phyloP scores from a whole-genome alignment of 2,113 vertebrate species.

The Daboia siamensis region DNA sequence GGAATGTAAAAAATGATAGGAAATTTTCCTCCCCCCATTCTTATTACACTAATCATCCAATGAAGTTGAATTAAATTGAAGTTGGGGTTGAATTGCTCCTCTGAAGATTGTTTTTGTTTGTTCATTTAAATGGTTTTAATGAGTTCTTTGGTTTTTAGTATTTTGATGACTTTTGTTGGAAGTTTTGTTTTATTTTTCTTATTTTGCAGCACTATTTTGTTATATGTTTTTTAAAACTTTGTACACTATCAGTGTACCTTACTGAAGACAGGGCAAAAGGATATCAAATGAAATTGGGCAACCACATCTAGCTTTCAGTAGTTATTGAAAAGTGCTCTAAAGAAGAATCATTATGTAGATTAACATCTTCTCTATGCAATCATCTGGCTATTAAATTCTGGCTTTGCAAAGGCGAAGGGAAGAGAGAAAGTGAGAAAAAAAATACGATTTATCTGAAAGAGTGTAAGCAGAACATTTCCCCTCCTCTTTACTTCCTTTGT shows the following conservation, averaged over 20 bases:
- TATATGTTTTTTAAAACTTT: not conserved
- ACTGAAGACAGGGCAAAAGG: not conserved
- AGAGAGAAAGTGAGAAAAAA: too few relatives aligned
- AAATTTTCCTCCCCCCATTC: not conserved
- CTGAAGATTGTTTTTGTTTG: not conserved
- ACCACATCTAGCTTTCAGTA: too few relatives aligned
- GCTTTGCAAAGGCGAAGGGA: not conserved
- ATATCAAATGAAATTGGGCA: not conserved
- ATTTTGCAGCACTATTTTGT: not conserved
- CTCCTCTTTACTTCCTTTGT: slow-evolving; percentile 57
- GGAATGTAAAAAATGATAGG: not conserved
- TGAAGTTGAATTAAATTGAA: not conserved
- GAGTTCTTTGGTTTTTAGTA: not conserved
- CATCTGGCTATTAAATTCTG: not conserved
- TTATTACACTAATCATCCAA: not conserved
- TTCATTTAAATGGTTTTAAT: not conserved
- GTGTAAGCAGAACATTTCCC: slow-evolving; percentile 35
- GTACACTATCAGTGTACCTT: not conserved
- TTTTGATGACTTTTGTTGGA: not conserved
- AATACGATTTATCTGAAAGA: slow-evolving; percentile 28
- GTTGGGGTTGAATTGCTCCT: not conserved
- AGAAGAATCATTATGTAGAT: not conserved
- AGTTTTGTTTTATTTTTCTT: not conserved
- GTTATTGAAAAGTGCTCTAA: not conserved
- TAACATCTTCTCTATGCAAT: slow-evolving; percentile 30